Evolutionary conservation across 2,113 vertebrate species (phyloP), one percentile per base, ranked within the genome.

Genomic region (Daphoenositta chrysoptera): DNA sequence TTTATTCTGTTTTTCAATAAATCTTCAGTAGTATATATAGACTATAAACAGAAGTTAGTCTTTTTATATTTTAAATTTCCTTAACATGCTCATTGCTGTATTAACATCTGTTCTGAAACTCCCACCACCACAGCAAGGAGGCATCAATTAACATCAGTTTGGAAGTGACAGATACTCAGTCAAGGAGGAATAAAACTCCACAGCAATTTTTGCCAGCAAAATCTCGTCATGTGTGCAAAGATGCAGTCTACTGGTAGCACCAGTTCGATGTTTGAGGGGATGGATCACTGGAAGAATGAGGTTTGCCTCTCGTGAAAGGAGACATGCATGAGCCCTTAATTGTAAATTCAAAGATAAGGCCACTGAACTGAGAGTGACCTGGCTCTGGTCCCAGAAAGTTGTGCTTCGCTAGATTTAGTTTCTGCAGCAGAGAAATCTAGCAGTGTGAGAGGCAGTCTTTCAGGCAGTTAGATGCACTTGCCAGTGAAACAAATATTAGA

Each of bases 141-240:
- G 51, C 93, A 96, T 95, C 93, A 94, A 96, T 95, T 96, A 95
- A 92, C 90, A 95, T 96, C 92, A 60, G 64, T 92, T 96, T 96
- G 72, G 35, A 90, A 94, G 90, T 92, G 94, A 96, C 94, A 96
- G 94, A 94, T 95, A 96, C 39, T 95, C 90, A 90, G 88, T 89
- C 90, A 96, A 86, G 85, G 79, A 94, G 40, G 76, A 96, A 89
- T 91, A 93, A 96, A 95, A 96, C 64, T 90, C 64, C 42, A 56
- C 21, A 82, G 51, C 44, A 92, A 39, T 83, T 94, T 96, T 93
- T 96, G 90, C 94, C 96, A 96, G 77, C 53, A 83, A 94, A 96
- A 83, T 68, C 79, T 92, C 76, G 81, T 92, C 83, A 71, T 96
- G 85, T 94, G 88, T 94, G 92, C 58, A 78, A 87, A 95, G 79